Evolutionary conservation across 2,888 invertebrate species (phyloP).

Genomic region (Cataglyphis livida): DNA sequence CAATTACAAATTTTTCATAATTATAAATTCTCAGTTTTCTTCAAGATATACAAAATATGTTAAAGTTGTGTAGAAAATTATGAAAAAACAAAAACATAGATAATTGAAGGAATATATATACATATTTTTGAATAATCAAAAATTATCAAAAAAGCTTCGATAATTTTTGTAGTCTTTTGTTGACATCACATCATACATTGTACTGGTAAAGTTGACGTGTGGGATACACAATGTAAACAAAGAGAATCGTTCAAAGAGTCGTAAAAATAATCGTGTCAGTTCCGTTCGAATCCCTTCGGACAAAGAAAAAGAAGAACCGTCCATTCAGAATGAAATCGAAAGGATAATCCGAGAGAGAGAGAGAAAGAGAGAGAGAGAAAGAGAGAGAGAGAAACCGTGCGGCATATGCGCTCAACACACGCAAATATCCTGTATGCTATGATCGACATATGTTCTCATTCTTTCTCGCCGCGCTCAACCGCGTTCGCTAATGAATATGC

Average conservation of each 20-base stretch:
- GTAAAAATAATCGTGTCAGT: slow-evolving; percentile 51
- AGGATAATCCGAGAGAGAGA: slow-evolving; percentile 26
- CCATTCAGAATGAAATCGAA: slow-evolving; percentile 54
- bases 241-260: slow-evolving; percentile 18
- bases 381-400: background rate
- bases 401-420: slow-evolving; percentile 68
- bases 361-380: background rate
- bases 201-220: background rate
- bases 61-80: background rate
- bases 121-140: background rate
- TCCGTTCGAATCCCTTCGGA: slow-evolving; percentile 40
- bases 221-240: background rate
- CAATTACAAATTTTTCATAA: background rate
- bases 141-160: background rate
- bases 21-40: background rate
- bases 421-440: slow-evolving; percentile 48
- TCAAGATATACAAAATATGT: background rate
- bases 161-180: background rate
- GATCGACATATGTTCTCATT: slow-evolving; percentile 71
- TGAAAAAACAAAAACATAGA: background rate
- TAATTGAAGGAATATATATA: background rate
- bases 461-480: slow-evolving; percentile 31
- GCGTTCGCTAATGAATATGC: slow-evolving; percentile 76
- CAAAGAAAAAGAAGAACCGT: slow-evolving; percentile 44
- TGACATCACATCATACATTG: background rate